Evolutionary conservation across 2,113 vertebrate genomes (phyloP), one percentile per base, ranked within the genome.

Genomic region (Junco hyemalis): DNA sequence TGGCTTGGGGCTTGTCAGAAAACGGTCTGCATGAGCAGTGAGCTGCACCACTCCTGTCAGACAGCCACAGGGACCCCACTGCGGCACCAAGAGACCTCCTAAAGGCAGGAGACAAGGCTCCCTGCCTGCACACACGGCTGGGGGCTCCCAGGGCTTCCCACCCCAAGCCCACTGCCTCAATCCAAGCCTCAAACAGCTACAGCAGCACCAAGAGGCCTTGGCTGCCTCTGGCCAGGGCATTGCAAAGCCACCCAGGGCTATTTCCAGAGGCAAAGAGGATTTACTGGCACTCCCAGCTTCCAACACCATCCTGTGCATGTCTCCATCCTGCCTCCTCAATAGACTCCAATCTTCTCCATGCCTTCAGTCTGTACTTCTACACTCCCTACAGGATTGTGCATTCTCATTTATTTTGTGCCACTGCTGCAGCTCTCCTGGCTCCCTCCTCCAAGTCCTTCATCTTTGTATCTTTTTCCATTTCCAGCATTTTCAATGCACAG

Each of bases 291-390:
- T 64, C 38, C 35, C 76, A 64, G 31, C 53, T 63, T 21, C 47
- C 28, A 26, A 26, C 14, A 2, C 47, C 21, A 31, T 15, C 28
- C 44, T 38, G 23, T n/a, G 60, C 1, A 0, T 50, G 24, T 19
- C 25, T 31, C 47, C n/a, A 61, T 22, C 38, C 51, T 29, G 28
- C 26, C 35, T 87, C 63, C 65, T 76, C 68, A 21, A 12, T 1
- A 36, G 68, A 80, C 44, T 31, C 26, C 56, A 45, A 14, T 18
- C 21, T 47, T 65, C 21, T 66, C 51, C 54, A n/a, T 23, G 70
- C 24, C 72, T 18, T 8, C 28, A 47, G 40, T 25, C 56, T 47
- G 22, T 51, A 57, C 40, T 47, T 60, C 40, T 54, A 26, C 42
- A 26, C 15, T 47, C 47, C 25, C 22, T 17, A 14, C 40, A 74